Conservation (phyloP, 2,113 vertebrate species). For the Notiomystis cincta region DNA sequence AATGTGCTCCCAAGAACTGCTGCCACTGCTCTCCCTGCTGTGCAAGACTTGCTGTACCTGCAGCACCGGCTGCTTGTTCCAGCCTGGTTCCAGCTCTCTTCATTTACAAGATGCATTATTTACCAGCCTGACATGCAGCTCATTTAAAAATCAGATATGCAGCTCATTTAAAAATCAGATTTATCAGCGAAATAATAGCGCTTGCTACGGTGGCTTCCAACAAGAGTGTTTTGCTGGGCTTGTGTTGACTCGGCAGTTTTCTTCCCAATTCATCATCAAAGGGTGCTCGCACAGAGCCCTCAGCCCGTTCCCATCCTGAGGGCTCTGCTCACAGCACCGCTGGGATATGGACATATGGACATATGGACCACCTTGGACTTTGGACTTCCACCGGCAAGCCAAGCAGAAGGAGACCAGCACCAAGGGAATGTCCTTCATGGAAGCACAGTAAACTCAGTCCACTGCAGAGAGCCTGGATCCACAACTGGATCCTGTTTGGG, state of each 20-base stretch:
- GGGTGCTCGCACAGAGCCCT: neutral
- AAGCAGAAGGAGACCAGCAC: neutral
- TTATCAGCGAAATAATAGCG: conserved; percentile 5
- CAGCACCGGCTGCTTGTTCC: neutral
- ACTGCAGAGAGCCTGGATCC: neutral
- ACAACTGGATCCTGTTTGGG: neutral
- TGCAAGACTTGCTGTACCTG: neutral
- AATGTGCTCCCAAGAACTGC: neutral
- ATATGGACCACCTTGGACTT: fast-evolving
- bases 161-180: conserved; percentile 36
- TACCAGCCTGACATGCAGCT: neutral
- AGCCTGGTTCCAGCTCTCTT: neutral
- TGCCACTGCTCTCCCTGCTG: neutral
- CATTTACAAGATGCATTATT: conserved; percentile 35
- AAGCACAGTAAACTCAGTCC: fast-evolving
- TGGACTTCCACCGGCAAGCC: neutral
- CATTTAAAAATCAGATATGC: conserved; percentile 1
- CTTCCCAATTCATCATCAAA: neutral
- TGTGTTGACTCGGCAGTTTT: neutral
- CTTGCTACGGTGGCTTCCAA: neutral
- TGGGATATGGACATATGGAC: fast-evolving
- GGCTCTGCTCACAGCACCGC: fast-evolving
- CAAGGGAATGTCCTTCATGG: fast-evolving
- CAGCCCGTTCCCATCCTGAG: neutral
- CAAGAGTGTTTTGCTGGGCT: neutral